These are phyloP conservation scores for Chanos chanos DNA, from an alignment of 2,797 vertebrate species.

Conservation along the genomic window DNA sequence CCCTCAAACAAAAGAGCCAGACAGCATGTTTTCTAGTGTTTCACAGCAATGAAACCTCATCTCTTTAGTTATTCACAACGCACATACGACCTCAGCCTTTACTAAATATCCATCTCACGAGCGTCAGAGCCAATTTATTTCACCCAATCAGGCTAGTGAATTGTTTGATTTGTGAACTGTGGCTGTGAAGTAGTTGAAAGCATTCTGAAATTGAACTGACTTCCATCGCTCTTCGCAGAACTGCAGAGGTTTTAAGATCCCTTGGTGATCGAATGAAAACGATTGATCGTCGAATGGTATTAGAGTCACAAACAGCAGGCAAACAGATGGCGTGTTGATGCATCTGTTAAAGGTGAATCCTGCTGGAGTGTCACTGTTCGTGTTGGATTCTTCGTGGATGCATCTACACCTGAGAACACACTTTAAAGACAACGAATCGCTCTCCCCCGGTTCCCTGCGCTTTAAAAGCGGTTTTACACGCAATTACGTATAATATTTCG, in stretches of 20 bases:
- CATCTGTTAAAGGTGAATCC: no score
- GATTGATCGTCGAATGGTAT: not conserved
- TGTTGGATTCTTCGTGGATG: no score
- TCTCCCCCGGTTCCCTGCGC: no score
- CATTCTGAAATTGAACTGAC: not conserved
- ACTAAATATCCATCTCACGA: not conserved
- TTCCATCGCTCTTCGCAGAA: not conserved
- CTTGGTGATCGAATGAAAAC: not conserved
- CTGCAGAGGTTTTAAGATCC: not conserved
- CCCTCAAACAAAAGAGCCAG: not conserved
- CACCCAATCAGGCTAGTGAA: slow-evolving; percentile 14
- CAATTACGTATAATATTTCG: no score
- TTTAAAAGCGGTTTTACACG: no score
- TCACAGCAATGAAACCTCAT: not conserved
- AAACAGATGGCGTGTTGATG: no score
- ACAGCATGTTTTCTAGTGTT: not conserved
- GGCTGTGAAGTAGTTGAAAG: not conserved
- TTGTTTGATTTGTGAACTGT: not conserved
- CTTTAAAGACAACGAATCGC: no score
- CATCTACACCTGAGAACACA: no score
- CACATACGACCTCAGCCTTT: not conserved
- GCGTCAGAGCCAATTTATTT: not conserved
- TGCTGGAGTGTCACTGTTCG: no score
- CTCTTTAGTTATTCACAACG: no score
- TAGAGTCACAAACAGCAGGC: no score